Evolutionary conservation across 2,797 vertebrate species (phyloP), one percentile per base, ranked within the genome.

Genomic region (Nyctalus aviator): DNA sequence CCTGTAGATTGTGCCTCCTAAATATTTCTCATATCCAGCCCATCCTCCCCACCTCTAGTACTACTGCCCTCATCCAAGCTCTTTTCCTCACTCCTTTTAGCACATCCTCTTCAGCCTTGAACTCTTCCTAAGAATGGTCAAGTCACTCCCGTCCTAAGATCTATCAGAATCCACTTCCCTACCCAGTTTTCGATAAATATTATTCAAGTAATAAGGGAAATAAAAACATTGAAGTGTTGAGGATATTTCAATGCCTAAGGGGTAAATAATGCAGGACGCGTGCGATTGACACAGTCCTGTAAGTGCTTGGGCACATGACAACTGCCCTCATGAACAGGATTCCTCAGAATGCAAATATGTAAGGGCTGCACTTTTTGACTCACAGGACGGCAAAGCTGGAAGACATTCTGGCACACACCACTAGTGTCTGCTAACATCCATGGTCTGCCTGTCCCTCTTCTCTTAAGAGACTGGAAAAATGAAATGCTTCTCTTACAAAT

Each of bases 291-390:
- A 46, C 3, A 5, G 2, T 20, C 4, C 64, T 50, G 2, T 62
- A 64, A 25, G 15, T 35, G 21, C 35, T 37, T 0, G 9, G 46
- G 44, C 32, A 32, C 2, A 1, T 20, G n/a, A 37, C 12, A 12
- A 14, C 48, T 11, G 1, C 2, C 10, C 5, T 53, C 20, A 6
- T 35, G 59, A 75, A 41, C 3, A 1, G 13, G 3, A 27, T 30
- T 3, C 1, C 12, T 66, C 35, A 35, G 4, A 17, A 23, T 4
- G 0, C 30, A 41, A 76, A 6, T 23, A 23, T 2, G 0, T 30
- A 46, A 76, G 18, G 53, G 18, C 25, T 59, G 27, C 0, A 0
- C 18, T 59, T 82, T 15, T 9, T 21, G 41, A 21, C 44, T 75
- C 12, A 13, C 0, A 62, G 64, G 13, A 21, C 32, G 23, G 41